phyloP scores from a whole-genome alignment of 1,140 invertebrate species.

The Metopolophium dirhodum region DNA sequence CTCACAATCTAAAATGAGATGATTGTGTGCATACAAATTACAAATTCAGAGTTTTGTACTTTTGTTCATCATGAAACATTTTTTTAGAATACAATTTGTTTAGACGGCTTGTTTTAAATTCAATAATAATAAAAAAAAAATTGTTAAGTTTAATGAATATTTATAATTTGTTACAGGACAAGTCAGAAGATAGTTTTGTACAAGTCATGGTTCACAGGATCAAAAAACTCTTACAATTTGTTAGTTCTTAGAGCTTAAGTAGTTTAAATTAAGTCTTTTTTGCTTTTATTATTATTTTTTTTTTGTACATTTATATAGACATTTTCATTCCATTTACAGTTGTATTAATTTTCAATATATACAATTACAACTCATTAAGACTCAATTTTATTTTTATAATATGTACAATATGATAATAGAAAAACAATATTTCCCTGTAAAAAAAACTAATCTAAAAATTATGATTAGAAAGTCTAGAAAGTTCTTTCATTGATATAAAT shows the following conservation, averaged over 20 bases:
- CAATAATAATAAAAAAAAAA: not conserved
- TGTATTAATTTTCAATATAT: slow-evolving; percentile 53
- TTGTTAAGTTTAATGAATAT: not conserved
- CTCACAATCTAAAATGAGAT: too few species aligned
- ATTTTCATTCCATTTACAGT: slow-evolving; percentile 42
- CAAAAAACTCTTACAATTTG: slow-evolving; percentile 55
- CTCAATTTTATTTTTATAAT: slow-evolving; percentile 43
- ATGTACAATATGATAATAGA: slow-evolving; percentile 51
- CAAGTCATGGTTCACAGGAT: slow-evolving; percentile 54
- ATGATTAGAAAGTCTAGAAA: slow-evolving; percentile 43
- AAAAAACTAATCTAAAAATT: slow-evolving; percentile 47
- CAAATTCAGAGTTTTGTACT: too few species aligned
- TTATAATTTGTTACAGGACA: slow-evolving; percentile 42
- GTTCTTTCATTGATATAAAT: slow-evolving; percentile 53
- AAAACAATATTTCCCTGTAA: slow-evolving; percentile 57
- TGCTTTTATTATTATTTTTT: slow-evolving; percentile 30
- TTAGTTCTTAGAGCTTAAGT: slow-evolving; percentile 44
- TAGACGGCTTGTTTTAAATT: not conserved
- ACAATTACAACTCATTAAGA: slow-evolving; percentile 51
- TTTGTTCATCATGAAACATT: too few species aligned
- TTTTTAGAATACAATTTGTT: too few species aligned
- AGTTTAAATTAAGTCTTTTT: slow-evolving; percentile 39
- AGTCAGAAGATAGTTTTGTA: slow-evolving; percentile 54
- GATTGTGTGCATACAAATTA: too few species aligned
- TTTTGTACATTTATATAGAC: slow-evolving; percentile 52